Evolutionary conservation across 92 coral and sea anemone genomes (phyloP).

Genomic region (Epizoanthus fatuus): DNA sequence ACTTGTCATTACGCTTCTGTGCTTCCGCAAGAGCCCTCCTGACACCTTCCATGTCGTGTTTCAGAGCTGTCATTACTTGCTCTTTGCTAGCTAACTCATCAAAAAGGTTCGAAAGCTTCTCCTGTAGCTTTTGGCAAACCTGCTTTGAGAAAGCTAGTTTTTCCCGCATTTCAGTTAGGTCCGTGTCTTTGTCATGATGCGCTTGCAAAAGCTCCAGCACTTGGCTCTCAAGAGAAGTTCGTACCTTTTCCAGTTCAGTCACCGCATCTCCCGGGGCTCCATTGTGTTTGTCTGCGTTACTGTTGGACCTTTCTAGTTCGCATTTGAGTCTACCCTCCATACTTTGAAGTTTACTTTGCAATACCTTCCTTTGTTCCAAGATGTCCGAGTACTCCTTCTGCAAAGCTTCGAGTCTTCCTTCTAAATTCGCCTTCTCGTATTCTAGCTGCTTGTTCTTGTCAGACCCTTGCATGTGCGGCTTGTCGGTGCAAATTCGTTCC

Average conservation of each 20-base stretch:
- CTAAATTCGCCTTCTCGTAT: constrained; percentile 79
- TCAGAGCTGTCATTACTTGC: constrained; percentile 41
- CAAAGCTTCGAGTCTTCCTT: constrained; percentile 82
- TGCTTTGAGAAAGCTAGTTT: constrained; percentile 72
- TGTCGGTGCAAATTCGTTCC: not conserved
- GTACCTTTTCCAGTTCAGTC: constrained; percentile 57
- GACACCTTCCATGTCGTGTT: constrained; percentile 64
- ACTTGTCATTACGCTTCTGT: constrained; percentile 54
- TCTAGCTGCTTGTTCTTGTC: constrained; percentile 51
- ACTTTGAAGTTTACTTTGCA: constrained; percentile 65
- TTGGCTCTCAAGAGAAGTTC: constrained; percentile 62
- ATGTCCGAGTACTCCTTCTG: constrained; percentile 70
- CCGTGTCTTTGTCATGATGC: constrained; percentile 62
- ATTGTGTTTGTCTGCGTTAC: not conserved
- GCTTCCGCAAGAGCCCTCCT: constrained; percentile 55
- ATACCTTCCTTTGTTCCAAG: constrained; percentile 73
- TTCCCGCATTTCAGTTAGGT: constrained; percentile 77
- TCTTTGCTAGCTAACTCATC: constrained; percentile 59
- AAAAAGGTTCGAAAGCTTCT: constrained; percentile 57
- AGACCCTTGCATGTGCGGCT: not conserved
- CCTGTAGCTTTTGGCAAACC: constrained; percentile 65
- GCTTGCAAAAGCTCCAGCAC: constrained; percentile 58
- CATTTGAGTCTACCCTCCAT: constrained; percentile 59
- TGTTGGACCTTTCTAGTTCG: constrained; percentile 54
- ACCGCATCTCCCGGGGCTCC: constrained; percentile 11